Evolutionary conservation across 1,140 invertebrate species (phyloP), one percentile per base, ranked within the genome.

Genomic region (Pseudomyrmex cubaensis): DNA sequence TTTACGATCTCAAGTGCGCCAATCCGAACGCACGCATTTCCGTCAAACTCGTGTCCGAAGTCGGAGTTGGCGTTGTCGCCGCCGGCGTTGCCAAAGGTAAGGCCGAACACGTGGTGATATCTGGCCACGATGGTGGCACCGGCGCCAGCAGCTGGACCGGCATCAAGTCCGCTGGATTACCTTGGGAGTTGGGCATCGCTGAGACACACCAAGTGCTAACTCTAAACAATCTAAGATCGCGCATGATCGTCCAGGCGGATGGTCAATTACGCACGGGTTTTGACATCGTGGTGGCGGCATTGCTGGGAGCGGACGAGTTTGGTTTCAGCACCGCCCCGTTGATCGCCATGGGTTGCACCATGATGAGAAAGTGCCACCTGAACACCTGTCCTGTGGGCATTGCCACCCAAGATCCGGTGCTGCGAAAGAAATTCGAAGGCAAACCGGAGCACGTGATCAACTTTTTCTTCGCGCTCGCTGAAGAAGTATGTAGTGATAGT

Each of bases 361-460:
- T 99, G 99, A 99, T 99, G 99, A 95, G 99, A 70, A 99, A 99
- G 93, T 99, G 99, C 93, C 99, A 99, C 94, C 95, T 99, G 77
- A 99, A 99, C 94, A 99, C 99, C 35, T 99, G 99, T 91, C 99
- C 99, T 0, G 99, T 99, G 72, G 99, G 99, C 83, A 98, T 99
- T 90, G 99, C 99, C 2, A 99, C 99, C 0, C 98, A 99, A 95
- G 99, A 99, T 95, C 99, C 99, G 0, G 95, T 97, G 15, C 94
- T 99, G 20, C 95, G 99, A 25, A 98, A 98, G 91, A 99, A 99
- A 93, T 99, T 99, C 95, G 97, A 97, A 25, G 99, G 99, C 46
- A 98, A 99, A 92, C 99, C 99, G 0, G 99, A 99, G 93, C 97
- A 99, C 94, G 98, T 99, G 4, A 96, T 99, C 85, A 99, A 99